phyloP scores from a whole-genome alignment of 2,888 invertebrate genomes.

The Chamaedrilus cognettii region DNA sequence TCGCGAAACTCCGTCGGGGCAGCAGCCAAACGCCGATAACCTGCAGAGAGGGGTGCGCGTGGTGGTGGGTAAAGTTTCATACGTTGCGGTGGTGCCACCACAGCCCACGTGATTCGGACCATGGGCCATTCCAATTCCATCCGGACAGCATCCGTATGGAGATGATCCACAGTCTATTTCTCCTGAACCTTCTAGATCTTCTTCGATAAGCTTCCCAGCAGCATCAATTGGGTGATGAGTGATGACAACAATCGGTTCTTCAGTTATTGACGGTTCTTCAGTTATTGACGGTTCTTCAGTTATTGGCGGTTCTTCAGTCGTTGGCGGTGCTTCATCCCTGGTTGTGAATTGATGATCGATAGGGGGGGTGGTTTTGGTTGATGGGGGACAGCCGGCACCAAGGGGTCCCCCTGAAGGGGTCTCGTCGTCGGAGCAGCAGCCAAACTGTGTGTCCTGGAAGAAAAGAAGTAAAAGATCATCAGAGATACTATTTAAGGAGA shows the following conservation, averaged over 20 bases:
- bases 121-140: constrained; percentile 76
- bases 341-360: background rate
- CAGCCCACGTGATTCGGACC: constrained; percentile 78
- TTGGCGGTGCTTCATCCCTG: background rate
- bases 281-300: background rate
- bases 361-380: background rate
- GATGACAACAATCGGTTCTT: background rate
- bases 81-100: background rate
- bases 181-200: constrained; percentile 1
- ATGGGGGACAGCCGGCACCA: background rate
- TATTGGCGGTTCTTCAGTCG: background rate
- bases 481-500: no score
- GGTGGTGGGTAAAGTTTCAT: background rate
- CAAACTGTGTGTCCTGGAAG: no score
- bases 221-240: background rate
- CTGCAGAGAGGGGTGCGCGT: constrained; percentile 47
- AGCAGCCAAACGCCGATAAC: constrained; percentile 62
- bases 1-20: constrained; percentile 70
- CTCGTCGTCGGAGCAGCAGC: constrained; percentile 79
- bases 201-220: background rate
- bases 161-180: background rate
- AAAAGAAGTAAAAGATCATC: no score
- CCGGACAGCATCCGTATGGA: constrained; percentile 73
- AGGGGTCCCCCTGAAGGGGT: constrained; percentile 55
- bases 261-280: background rate